Percentiles rank a stretch among this genome's conserved stretches.
These are phyloP conservation scores for Erynnis tages DNA, from an alignment of 2,888 invertebrate genomes.

Conservation along the genomic window DNA sequence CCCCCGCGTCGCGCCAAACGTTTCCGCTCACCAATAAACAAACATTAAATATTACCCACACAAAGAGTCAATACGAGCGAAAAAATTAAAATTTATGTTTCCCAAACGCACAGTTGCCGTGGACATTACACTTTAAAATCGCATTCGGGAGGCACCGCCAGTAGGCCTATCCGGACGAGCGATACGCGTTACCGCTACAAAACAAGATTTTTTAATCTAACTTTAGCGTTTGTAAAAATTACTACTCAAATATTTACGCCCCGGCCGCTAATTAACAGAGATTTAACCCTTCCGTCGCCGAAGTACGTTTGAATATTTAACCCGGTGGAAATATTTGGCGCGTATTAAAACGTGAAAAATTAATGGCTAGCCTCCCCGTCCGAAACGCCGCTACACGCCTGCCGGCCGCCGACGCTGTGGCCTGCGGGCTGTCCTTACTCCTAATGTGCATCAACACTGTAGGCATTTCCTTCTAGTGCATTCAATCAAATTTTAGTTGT, in stretches of 20 bases:
- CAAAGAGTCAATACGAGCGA: constrained; percentile 65
- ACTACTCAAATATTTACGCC: constrained; percentile 79
- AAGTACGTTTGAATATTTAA: constrained; percentile 75
- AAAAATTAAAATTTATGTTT: constrained; percentile 72
- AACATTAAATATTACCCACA: constrained; percentile 67
- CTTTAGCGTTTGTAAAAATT: constrained; percentile 82
- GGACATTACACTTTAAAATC: constrained; percentile 77
- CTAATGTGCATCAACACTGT: constrained; percentile 7
- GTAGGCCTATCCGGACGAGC: constrained; percentile 72
- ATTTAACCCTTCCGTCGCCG: constrained; percentile 81
- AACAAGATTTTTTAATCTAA: constrained; percentile 79
- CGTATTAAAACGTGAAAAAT: constrained; percentile 81
- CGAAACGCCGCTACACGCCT: constrained; percentile 23
- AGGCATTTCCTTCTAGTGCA: constrained; percentile 2
- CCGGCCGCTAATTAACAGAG: constrained; percentile 77
- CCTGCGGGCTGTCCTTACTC: constrained; percentile 18
- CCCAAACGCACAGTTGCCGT: constrained; percentile 63
- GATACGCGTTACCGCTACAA: constrained; percentile 52
- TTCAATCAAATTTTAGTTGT: constrained; percentile 3
- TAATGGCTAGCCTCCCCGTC: constrained; percentile 58
- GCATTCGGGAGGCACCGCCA: constrained; percentile 57
- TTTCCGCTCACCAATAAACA: constrained; percentile 66
- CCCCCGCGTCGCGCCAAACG: constrained; percentile 39
- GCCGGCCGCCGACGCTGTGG: neutral
- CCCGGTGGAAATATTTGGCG: constrained; percentile 77